Base-by-base conservation (phyloP, 2,888 invertebrate genomes). In the Leptopterna dolabrata region DNA sequence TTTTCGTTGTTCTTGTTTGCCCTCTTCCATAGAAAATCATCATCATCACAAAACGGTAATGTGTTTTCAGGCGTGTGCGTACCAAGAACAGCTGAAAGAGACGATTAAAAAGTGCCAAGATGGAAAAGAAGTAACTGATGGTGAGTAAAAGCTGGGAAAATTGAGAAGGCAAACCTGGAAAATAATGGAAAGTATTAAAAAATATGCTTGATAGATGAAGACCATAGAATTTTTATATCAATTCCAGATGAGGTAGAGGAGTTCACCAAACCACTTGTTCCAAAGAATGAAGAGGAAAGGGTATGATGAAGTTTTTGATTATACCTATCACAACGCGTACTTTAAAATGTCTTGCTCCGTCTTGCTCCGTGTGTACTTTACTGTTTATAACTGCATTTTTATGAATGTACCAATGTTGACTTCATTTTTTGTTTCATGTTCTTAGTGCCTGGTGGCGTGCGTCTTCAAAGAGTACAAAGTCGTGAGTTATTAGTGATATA, bases 361-460 rank as follows among this genome's bases (percentile, higher is more conserved):
- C n/a, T n/a, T n/a, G n/a, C n/a, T n/a, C n/a, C n/a, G n/a, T n/a
- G n/a, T n/a, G n/a, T n/a, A n/a, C n/a, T n/a, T n/a, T n/a, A n/a
- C n/a, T n/a, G n/a, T n/a, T n/a, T n/a, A n/a, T n/a, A n/a, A n/a
- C n/a, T n/a, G n/a, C n/a, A n/a, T n/a, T n/a, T n/a, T n/a, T n/a
- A n/a, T n/a, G n/a, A n/a, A n/a, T n/a, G n/a, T n/a, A n/a, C n/a
- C n/a, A n/a, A n/a, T n/a, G n/a, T n/a, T n/a, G n/a, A n/a, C n/a
- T n/a, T n/a, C n/a, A n/a, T n/a, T n/a, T n/a, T 36, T 73, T 13
- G 29, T 73, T 41, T n/a, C 73, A 41, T 51, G 16, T 24, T 88
- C 84, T 86, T 76, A 88, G 88, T 88, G 88, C 63, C 36, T 88
- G 55, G 83, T 88, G 86, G 88, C 88, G n/a, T 88, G 88, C 70